Evolutionary conservation across 2,113 vertebrate species (phyloP).

Genomic region (Siniperca chuatsi): DNA sequence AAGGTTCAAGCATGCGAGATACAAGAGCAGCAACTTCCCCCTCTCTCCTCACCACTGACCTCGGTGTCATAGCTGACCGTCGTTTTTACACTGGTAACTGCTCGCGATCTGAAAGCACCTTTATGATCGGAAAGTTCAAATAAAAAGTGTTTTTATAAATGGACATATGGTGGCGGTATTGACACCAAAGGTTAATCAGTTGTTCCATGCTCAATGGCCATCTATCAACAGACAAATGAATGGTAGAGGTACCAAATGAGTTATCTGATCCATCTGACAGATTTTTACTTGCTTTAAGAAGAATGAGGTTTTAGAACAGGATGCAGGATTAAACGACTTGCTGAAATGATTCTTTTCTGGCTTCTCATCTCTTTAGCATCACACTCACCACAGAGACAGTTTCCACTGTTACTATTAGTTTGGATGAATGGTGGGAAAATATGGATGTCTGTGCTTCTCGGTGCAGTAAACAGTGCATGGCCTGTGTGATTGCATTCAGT

Average conservation of each 20-base stretch:
- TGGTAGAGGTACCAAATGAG: background rate
- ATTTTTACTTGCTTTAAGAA: background rate
- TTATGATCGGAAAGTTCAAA: background rate
- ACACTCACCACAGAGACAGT: background rate
- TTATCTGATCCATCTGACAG: background rate
- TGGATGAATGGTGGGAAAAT: conserved; percentile 38
- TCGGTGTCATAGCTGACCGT: background rate
- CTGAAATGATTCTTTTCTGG: background rate
- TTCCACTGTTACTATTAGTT: background rate
- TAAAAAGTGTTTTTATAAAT: background rate
- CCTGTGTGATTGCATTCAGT: conserved; percentile 26
- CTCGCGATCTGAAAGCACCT: background rate
- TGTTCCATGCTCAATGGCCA: background rate
- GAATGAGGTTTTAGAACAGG: background rate
- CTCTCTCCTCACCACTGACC: background rate
- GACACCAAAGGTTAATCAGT: background rate
- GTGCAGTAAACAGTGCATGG: conserved; percentile 16
- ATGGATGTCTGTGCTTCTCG: background rate
- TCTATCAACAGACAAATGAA: background rate
- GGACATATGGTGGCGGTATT: background rate
- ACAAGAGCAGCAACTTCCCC: background rate
- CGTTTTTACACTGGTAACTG: background rate
- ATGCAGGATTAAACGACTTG: background rate
- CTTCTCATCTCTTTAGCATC: background rate
- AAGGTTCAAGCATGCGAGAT: background rate